Evolutionary conservation across 2,113 vertebrate genomes (phyloP).

Genomic region (Galbula dea): DNA sequence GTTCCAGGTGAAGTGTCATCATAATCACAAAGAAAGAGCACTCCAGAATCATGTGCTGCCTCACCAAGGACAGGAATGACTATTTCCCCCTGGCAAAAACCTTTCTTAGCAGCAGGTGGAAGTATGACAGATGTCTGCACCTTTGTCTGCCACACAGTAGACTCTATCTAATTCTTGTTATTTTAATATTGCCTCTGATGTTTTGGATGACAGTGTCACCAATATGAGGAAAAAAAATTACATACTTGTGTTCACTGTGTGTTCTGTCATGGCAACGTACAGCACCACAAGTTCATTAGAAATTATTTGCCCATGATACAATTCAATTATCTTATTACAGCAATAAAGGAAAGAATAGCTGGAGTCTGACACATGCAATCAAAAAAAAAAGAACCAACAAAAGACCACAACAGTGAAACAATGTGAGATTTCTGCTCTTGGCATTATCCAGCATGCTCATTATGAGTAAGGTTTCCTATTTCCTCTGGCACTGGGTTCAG

Average conservation of each 20-base stretch:
- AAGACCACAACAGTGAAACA: background rate
- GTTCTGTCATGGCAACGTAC: background rate
- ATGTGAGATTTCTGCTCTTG: background rate
- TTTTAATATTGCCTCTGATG: background rate
- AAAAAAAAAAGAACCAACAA: background rate
- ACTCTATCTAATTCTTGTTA: background rate
- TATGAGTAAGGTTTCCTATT: conserved; percentile 7
- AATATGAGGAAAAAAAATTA: background rate
- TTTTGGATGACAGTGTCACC: background rate
- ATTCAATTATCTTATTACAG: background rate
- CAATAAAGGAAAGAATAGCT: background rate
- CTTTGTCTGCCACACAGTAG: background rate
- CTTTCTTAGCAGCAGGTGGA: background rate
- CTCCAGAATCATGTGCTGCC: background rate
- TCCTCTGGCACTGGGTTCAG: conserved; percentile 17
- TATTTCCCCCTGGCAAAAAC: background rate
- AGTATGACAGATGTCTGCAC: background rate
- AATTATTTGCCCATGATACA: background rate
- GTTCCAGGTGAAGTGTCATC: background rate
- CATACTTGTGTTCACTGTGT: background rate
- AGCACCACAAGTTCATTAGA: background rate
- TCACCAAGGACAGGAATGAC: background rate
- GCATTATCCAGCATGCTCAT: background rate
- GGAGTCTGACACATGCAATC: background rate
- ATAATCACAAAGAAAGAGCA: background rate